A percentile compares a stretch with the other conserved stretches of the same genome.
These are phyloP conservation scores for Sebastes oblongus DNA, from an alignment of 2,797 vertebrate species.

Conservation along the genomic window DNA sequence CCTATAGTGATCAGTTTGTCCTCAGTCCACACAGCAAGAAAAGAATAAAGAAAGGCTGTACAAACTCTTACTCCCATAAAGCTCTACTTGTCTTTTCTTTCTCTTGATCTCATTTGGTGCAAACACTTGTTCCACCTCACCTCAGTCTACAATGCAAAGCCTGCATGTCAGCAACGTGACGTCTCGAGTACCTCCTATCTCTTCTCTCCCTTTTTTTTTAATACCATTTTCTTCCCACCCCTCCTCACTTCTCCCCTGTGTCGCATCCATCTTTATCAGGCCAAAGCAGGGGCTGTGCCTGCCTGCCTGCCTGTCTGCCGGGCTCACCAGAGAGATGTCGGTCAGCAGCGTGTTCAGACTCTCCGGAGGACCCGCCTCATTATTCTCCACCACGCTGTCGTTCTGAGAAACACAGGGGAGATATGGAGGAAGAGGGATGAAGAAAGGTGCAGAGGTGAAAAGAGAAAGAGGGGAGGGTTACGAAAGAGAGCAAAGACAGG, in stretches of 20 bases:
- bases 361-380: constrained; percentile 80
- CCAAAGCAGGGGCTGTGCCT: not conserved
- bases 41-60: not conserved
- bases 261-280: constrained; percentile 32
- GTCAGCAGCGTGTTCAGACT: constrained; percentile 86
- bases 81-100: not conserved
- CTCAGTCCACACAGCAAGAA: not conserved
- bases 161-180: constrained; percentile 17
- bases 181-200: constrained; percentile 8
- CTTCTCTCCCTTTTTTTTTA: not conserved
- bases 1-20: not conserved
- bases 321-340: constrained; percentile 87
- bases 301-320: not conserved
- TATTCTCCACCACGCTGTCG: constrained; percentile 85
- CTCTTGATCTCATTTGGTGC: not conserved
- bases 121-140: constrained; percentile 8
- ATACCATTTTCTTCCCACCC: not conserved
- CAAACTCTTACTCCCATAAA: not conserved
- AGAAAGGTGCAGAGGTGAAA: not conserved
- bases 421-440: not conserved
- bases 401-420: constrained; percentile 79
- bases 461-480: not conserved
- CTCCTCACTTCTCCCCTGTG: constrained; percentile 7
- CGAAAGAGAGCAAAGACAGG: not conserved
- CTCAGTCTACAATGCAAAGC: constrained; percentile 9